phyloP scores from a whole-genome alignment of 2,888 invertebrate genomes.

The Microplitis deprimator region DNA sequence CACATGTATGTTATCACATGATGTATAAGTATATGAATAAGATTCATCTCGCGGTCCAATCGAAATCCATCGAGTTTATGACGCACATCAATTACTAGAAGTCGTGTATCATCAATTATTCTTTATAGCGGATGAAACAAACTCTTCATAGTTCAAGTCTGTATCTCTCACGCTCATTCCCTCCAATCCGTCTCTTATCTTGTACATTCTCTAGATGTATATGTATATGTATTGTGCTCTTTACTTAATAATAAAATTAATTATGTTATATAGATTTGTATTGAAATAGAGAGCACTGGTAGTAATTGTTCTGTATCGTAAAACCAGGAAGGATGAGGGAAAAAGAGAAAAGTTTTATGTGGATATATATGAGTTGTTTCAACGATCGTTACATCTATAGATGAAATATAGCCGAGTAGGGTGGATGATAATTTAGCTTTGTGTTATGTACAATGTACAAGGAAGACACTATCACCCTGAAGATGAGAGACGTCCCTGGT shows the following conservation, averaged over 20 bases:
- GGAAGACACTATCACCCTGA: constrained; percentile 15
- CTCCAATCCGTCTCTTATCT: background rate
- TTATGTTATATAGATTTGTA: background rate
- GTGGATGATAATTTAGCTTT: background rate
- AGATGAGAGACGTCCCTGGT: constrained; percentile 52
- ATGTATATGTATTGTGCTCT: background rate
- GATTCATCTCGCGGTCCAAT: constrained; percentile 34
- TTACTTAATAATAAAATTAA: background rate
- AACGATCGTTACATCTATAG: background rate
- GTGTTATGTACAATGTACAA: background rate
- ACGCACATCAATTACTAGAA: constrained; percentile 35
- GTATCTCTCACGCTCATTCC: constrained; percentile 1
- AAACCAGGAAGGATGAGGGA: background rate
- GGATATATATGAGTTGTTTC: background rate
- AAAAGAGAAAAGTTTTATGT: background rate
- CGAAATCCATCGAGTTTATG: constrained; percentile 28
- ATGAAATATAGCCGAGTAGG: background rate
- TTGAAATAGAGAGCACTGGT: background rate
- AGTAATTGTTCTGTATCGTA: background rate
- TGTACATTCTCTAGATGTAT: background rate
- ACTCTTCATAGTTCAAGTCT: background rate
- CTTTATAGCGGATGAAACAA: constrained; percentile 19
- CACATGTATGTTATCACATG: background rate
- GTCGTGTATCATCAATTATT: constrained; percentile 35
- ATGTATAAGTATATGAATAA: background rate